phyloP scores from a whole-genome alignment of 2,113 vertebrate genomes.

The Trichechus manatus region DNA sequence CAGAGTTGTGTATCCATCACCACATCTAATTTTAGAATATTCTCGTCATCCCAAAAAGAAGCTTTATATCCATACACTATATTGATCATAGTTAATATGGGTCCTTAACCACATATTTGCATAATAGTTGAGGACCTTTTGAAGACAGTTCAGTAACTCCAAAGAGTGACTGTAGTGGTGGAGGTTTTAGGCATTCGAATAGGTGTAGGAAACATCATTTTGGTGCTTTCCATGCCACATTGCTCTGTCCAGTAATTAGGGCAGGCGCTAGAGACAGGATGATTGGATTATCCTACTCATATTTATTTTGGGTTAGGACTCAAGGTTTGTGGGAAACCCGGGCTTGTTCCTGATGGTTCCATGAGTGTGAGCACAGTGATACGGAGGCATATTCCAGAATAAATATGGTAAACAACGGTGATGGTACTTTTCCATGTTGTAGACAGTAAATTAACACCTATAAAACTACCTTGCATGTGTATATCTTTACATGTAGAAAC shows the following conservation, averaged over 20 bases:
- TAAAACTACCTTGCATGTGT: background rate
- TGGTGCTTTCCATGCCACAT: background rate
- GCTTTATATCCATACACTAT: background rate
- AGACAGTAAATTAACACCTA: background rate
- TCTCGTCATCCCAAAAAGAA: background rate
- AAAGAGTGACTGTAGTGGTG: background rate
- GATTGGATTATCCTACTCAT: background rate
- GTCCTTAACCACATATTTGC: background rate
- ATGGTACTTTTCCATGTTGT: background rate
- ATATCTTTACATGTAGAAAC: background rate
- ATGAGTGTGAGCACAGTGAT: background rate
- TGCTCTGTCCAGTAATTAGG: background rate
- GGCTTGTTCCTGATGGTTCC: background rate
- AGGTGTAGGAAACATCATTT: background rate
- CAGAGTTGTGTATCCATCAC: background rate
- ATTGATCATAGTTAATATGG: background rate
- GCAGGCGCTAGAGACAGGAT: background rate
- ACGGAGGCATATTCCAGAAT: background rate
- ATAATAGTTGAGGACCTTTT: background rate
- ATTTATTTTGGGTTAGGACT: background rate
- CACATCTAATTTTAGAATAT: constrained; percentile 8
- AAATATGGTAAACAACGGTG: background rate
- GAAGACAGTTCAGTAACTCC: background rate
- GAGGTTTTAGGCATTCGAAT: background rate
- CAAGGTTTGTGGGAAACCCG: background rate